Base-by-base conservation (phyloP, 2,888 invertebrate species). In the Aphodius sticticus region DNA sequence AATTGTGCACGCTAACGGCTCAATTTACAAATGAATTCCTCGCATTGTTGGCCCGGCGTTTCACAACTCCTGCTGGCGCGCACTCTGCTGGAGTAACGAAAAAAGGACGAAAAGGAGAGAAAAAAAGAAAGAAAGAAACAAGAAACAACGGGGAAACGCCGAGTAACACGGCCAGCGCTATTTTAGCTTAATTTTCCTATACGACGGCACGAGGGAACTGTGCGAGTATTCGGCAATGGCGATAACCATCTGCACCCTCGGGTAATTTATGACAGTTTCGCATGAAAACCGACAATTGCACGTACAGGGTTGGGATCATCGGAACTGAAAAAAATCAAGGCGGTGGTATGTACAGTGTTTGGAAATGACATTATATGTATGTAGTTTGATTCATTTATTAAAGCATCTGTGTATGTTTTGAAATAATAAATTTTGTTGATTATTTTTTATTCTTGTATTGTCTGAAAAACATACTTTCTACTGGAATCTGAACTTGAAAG, bases 261-360 rank as follows among this genome's bases (percentile, higher is more conserved):
- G 76, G 72, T 79, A 77, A 79, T 79, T 79, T 79, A 79, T 79
- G 79, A 79, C 79, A 79, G 72, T 77, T 79, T 79, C 79, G 77
- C 79, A 79, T 79, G 79, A 69, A 79, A 79, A 76, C 77, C 69
- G 72, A 77, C 77, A 79, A 79, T 79, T 72, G 77, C 76, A 79
- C 74, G 74, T 74, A 74, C 35, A 14, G 71, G 71, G 35, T 3
- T 26, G 26, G 26, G 26, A 26, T 26, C 26, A 26, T 26, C 26
- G 26, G 26, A 1, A 26, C 26, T 26, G 26, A 26, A 26, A 3
- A 26, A 26, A 26, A 26, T 26, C 26, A 26, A 26, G 26, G 26
- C 26, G 26, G 26, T 26, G 26, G 26, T 26, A 3, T 26, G 26
- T 26, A 3, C 26, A 26, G 26, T 26, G 26, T 26, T 26, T 26